Evolutionary conservation across 2,797 vertebrate species (phyloP).

Genomic region (Myiotriccus ornatus): DNA sequence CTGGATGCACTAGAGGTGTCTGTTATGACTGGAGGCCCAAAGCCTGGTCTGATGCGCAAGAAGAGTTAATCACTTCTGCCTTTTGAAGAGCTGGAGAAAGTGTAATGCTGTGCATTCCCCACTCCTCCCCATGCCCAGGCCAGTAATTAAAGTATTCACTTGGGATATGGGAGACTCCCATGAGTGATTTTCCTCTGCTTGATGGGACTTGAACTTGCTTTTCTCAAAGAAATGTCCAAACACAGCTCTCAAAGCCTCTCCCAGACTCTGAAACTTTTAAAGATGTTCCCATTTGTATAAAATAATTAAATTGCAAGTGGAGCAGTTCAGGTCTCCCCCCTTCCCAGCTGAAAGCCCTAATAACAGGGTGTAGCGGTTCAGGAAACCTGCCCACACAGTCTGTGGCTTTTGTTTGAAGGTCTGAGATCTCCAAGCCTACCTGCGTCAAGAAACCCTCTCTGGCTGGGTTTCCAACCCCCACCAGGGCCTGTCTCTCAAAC

Average conservation of each 20-base stretch:
- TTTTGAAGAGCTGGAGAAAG: background rate
- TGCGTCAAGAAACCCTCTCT: background rate
- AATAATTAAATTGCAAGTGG: constrained; percentile 45
- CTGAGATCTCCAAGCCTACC: background rate
- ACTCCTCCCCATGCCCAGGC: background rate
- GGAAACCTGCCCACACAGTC: constrained; percentile 43
- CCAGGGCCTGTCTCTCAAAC: background rate
- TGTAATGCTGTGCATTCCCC: background rate
- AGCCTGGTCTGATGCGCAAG: background rate
- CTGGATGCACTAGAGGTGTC: background rate
- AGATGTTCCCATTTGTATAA: constrained; percentile 61
- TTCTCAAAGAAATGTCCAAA: constrained; percentile 38
- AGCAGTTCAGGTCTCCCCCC: background rate
- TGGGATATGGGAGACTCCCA: constrained; percentile 1
- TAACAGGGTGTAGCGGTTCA: constrained; percentile 15
- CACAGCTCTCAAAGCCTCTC: background rate
- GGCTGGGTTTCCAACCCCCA: background rate
- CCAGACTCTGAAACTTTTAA: constrained; percentile 35
- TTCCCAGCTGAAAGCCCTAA: constrained; percentile 37
- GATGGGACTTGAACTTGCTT: constrained; percentile 49
- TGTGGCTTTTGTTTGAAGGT: constrained; percentile 52
- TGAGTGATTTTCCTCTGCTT: constrained; percentile 26
- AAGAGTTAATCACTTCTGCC: background rate
- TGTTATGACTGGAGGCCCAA: background rate
- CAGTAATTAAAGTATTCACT: constrained; percentile 9